Base-by-base conservation (phyloP, 2,113 vertebrate genomes). In the Odontophorus gujanensis region DNA sequence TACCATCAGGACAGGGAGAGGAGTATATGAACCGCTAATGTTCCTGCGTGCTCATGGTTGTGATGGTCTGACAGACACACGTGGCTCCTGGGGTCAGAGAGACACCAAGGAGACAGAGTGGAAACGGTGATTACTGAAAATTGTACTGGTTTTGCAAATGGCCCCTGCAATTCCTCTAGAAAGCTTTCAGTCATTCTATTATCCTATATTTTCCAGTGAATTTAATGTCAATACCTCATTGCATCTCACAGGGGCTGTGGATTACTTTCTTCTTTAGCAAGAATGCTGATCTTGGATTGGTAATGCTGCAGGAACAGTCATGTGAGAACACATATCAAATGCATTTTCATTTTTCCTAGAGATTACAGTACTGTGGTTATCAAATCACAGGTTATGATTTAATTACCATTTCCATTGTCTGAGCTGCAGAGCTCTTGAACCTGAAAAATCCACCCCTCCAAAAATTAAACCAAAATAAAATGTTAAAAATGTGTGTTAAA, bases 281-380 rank as follows among this genome's bases (percentile, higher is more conserved):
- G 48, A 61, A 18, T 62, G n/a, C 12, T 92, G 67, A 19, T 87
- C 58, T n/a, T 87, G 90, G 13, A 53, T 82, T 53, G 48, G 13
- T 89, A 58, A 66, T 8, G 17, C 53, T 69, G 8, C n/a, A 62
- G 50, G 21, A 94, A 66, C 26, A 66, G 75, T 55, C 75, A 74
- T 15, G 30, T 94, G 87, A 91, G 68, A 96, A 66, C 42, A 73
- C 36, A 55, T 34, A 82, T 3, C 85, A 53, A 92, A 77, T 50
- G 36, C 16, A 73, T 69, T 96, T 92, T 82, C 96, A 81, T 36
- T 87, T 89, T 91, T 91, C 87, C 72, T 77, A 89, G 62, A 92
- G 53, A 76, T 91, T 94, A 92, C 87, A 48, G 82, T 58, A 82
- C 87, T 89, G 85, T 69, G 47, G 55, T 82, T 92, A 91, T 96